Conservation (phyloP, 2,888 invertebrate genomes). For the Conomelus anceps region DNA sequence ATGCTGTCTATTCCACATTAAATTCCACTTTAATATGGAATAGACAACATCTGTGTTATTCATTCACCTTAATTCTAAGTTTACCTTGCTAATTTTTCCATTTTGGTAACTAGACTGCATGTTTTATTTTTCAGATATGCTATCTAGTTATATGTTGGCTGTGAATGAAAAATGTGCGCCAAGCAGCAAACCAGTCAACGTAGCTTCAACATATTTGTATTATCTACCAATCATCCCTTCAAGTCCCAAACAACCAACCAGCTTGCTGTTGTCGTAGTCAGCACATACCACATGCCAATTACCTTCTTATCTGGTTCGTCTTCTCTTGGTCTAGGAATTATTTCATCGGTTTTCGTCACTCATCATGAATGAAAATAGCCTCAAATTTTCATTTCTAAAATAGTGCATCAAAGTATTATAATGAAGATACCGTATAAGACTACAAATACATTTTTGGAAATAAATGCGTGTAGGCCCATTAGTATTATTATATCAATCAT, state of each 20-base stretch:
- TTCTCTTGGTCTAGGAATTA: background rate
- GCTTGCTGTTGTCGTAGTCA: background rate
- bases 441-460: no score
- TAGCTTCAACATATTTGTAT: background rate
- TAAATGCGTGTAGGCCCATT: no score
- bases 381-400: no score
- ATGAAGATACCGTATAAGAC: no score
- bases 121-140: background rate
- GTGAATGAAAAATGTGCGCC: slow-evolving; percentile 1
- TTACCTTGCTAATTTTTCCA: background rate
- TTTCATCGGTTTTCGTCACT: background rate
- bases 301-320: background rate
- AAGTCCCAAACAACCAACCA: background rate
- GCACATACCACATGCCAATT: background rate
- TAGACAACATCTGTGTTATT: background rate
- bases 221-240: background rate
- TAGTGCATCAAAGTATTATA: no score
- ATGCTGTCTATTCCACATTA: no score
- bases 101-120: background rate
- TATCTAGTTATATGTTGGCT: slow-evolving; percentile 8
- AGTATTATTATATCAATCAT: no score
- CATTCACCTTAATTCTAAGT: background rate
- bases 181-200: background rate
- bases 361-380: no score
- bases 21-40: no score